Evolutionary conservation across 2,888 invertebrate species (phyloP).

Genomic region (Drosophila melanosoma): DNA sequence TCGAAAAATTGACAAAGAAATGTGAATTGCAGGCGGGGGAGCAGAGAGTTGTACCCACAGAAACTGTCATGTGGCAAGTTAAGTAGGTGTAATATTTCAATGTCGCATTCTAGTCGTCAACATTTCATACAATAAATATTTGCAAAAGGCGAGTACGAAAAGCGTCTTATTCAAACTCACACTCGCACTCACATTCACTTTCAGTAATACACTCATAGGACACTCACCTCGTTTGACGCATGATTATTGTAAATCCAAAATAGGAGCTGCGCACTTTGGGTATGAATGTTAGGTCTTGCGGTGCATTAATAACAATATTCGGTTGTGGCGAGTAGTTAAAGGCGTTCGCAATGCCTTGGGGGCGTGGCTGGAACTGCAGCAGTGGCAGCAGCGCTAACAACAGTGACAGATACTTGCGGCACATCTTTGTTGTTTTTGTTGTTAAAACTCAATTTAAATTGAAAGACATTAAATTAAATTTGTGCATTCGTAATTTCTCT

Average conservation of each 20-base stretch:
- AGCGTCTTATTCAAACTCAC: background rate
- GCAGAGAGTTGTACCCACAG: too few species aligned
- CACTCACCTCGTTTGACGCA: conserved; percentile 82
- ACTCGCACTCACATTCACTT: background rate
- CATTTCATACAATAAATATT: conserved; percentile 45
- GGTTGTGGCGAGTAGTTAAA: conserved; percentile 83
- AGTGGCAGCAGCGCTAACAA: conserved; percentile 6
- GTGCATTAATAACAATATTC: conserved; percentile 74
- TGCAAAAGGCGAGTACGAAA: conserved; percentile 11
- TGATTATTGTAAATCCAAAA: conserved; percentile 82
- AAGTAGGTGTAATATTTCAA: conserved; percentile 4
- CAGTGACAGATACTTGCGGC: background rate
- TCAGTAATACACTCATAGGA: too few species aligned
- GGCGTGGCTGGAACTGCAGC: conserved; percentile 22
- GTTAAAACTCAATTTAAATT: conserved; percentile 47
- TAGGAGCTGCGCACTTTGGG: conserved; percentile 82
- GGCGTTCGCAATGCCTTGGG: conserved; percentile 34
- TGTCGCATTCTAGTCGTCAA: conserved; percentile 5
- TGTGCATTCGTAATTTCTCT: conserved; percentile 62
- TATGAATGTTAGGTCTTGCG: conserved; percentile 66
- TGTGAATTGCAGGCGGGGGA: background rate
- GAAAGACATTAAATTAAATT: conserved; percentile 55
- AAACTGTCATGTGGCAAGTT: too few species aligned
- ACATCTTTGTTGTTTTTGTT: conserved; percentile 34
- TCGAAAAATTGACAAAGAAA: conserved; percentile 54